A percentile compares a stretch with the other conserved stretches of the same genome.
phyloP scores from a whole-genome alignment of 2,888 invertebrate species.

The Eurytoma adleriae region DNA sequence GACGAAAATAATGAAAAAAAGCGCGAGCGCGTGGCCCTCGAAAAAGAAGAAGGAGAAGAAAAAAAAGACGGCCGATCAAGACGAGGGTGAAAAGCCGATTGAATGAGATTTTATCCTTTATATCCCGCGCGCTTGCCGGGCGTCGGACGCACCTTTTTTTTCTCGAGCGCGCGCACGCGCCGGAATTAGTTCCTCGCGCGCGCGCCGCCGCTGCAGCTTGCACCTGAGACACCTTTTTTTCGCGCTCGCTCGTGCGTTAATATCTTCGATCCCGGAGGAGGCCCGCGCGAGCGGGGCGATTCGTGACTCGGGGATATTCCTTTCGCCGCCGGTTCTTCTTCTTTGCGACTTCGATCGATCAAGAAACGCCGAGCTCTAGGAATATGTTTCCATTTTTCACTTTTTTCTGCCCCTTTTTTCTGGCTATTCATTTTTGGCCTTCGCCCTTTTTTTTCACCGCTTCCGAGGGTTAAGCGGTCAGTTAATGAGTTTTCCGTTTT shows the following conservation, averaged over 20 bases:
- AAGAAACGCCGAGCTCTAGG: not conserved
- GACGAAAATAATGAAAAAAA: constrained; percentile 15
- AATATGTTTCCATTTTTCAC: constrained; percentile 31
- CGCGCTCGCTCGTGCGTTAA: constrained; percentile 61
- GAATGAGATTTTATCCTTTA: constrained; percentile 58
- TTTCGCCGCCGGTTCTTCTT: not conserved
- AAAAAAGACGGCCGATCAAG: constrained; percentile 17
- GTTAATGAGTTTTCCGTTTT: too few relatives aligned
- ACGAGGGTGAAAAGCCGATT: constrained; percentile 57
- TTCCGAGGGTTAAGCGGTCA: not conserved
- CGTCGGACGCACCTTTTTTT: constrained; percentile 30
- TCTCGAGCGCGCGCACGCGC: constrained; percentile 16
- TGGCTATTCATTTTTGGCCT: constrained; percentile 20
- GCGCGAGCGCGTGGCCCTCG: not conserved
- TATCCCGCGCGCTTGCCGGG: constrained; percentile 38
- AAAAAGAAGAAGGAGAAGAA: constrained; percentile 1
- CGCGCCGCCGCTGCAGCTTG: constrained; percentile 51
- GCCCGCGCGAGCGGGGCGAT: not conserved
- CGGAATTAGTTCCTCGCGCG: constrained; percentile 46
- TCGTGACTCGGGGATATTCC: constrained; percentile 36
- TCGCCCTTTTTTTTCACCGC: not conserved
- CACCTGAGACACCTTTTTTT: constrained; percentile 62
- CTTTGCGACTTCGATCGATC: not conserved
- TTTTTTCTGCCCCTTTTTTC: constrained; percentile 8
- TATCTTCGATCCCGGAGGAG: constrained; percentile 57